Evolutionary conservation across 2,888 invertebrate genomes (phyloP), one percentile per base, ranked within the genome.

Genomic region (Thereva unica): DNA sequence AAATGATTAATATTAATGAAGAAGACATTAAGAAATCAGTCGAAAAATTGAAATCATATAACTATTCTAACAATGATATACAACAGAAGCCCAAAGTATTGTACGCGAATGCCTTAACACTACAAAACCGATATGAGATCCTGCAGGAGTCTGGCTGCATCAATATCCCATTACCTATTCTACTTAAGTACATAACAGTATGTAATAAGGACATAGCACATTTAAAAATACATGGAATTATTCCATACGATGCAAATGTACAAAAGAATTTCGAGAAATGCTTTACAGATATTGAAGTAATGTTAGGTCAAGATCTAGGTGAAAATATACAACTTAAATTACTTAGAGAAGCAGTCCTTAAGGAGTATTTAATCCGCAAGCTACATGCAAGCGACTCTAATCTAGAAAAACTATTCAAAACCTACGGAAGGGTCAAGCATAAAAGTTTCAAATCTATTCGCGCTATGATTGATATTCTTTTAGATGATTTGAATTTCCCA

Each of bases 91-190:
- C 86, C 0, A 83, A 84, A 76, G 74, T 89, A 3, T 81, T 89
- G n/a, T 83, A 82, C 63, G 82, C 84, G 75, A 84, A 84, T 72
- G 82, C 84, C 1, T 78, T 84, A 35, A 84, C 84, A 40, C 76
- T 88, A 73, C 84, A 85, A 57, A 87, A 89, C 73, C 86, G 88
- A 72, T 84, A 84, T 68, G 82, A 83, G 73, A 84, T 87, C 52
- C 77, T 89, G 9, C 80, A 79, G 70, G 89, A 89, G 78, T 86
- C 86, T 74, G 85, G 86, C 10, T 87, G 87, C 71, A 68, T 73
- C 2, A 70, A 75, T 9, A 75, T 85, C 3, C 70, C 75, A 67
- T 72, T 83, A 4, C 75, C 76, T 47, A 76, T 84, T 35, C 70
- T 81, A 12, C 78, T 82, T 4, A 81, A 81, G 70, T 84, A 78